Conservation (phyloP, 2,113 vertebrate species). For the Datnioides undecimradiatus region DNA sequence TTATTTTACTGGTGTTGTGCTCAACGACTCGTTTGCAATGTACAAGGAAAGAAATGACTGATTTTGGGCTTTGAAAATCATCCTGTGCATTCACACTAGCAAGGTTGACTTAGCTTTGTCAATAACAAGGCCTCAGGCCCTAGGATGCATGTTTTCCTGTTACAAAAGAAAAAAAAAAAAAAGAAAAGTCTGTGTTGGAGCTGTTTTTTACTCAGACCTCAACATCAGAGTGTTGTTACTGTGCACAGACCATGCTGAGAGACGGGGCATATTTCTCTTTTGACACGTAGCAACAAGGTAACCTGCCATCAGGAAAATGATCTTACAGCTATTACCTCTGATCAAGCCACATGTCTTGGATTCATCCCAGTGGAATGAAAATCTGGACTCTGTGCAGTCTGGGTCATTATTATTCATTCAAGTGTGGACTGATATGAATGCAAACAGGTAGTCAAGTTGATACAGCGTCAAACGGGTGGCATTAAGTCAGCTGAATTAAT, state of each 20-base stretch:
- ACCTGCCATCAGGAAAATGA: conserved; percentile 48
- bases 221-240: conserved; percentile 44
- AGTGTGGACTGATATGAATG: conserved; percentile 19
- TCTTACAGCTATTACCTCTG: conserved; percentile 34
- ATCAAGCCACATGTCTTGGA: conserved; percentile 32
- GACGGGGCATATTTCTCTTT: conserved; percentile 38
- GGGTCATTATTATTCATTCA: conserved; percentile 34
- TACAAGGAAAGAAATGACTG: conserved; percentile 26
- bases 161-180: conserved; percentile 6
- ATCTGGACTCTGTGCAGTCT: neutral
- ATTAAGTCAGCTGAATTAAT: conserved; percentile 46
- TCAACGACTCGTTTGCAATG: conserved; percentile 22
- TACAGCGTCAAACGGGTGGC: neutral
- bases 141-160: conserved; percentile 57
- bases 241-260: conserved; percentile 24
- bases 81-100: conserved; percentile 43
- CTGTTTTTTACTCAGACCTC: conserved; percentile 40
- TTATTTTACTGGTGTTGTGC: conserved; percentile 4
- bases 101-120: conserved; percentile 55
- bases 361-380: conserved; percentile 24
- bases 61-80: conserved; percentile 56
- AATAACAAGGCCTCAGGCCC: conserved; percentile 70
- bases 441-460: conserved; percentile 31
- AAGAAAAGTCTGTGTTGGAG: conserved; percentile 26
- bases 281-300: conserved; percentile 14